Evolutionary conservation across 2,888 invertebrate genomes (phyloP), one percentile per base, ranked within the genome.

Genomic region (Sarcophaga carnaria): DNA sequence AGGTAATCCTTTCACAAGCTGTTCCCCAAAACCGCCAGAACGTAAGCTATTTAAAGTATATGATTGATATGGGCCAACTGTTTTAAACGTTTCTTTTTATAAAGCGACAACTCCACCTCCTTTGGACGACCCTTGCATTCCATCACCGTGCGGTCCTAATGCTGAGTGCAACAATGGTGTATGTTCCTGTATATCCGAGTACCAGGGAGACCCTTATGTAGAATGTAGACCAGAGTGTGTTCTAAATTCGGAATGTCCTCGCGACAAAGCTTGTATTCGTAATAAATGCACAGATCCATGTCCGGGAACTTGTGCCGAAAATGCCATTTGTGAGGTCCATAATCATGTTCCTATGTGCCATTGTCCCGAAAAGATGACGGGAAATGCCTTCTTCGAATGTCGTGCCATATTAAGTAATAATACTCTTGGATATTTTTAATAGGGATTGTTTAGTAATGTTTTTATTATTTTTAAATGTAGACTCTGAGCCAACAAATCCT

Each of bases 141-240:
- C 96, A 66, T 96, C 96, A 47, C 96, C 96, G 5, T 98, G 98
- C 91, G 97, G 97, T 20, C 94, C 96, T 8, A 96, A 96, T 91
- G 96, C 97, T 63, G 94, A 95, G 88, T 96, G 96, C 90, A 94
- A 94, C 25, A 95, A 95, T 89, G 96, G 96, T 27, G 92, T 95
- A 85, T 97, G 97, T 91, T 95, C 95, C 20, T 97, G 97, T 90
- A 91, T 96, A 80, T 93, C 94, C n/a, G 96, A 96, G 89, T 96
- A 96, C 91, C 95, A 95, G 82, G 97, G 97, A 66, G 96, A 97
- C 93, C 97, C 97, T 59, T 96, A 96, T 90, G 92, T 94, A 49
- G 96, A 96, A 27, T 97, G 97, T 90, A 95, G 96, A 88, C 97
- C 97, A 2, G 97, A 97, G 94, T 97, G 97, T 92, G 94, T 96